These are phyloP conservation scores for Halichoeres trimaculatus DNA, from an alignment of 2,113 vertebrate genomes.

Conservation along the genomic window DNA sequence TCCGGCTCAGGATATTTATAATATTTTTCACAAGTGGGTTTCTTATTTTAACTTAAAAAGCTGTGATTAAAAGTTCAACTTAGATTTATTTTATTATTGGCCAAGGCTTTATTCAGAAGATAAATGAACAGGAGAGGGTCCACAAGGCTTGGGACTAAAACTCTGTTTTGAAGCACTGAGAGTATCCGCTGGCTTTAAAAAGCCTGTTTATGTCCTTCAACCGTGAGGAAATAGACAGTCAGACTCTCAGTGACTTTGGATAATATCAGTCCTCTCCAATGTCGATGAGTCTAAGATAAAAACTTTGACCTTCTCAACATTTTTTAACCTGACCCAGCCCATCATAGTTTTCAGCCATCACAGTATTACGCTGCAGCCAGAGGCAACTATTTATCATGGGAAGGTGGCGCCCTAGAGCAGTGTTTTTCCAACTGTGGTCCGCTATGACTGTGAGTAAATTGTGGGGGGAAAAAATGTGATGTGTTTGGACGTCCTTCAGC, in stretches of 20 bases:
- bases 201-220: not conserved
- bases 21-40: constrained; percentile 18
- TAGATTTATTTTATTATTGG: not conserved
- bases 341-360: too few relatives aligned
- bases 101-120: not conserved
- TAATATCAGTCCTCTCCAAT: not conserved
- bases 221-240: not conserved
- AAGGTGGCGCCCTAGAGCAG: too few relatives aligned
- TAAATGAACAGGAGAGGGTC: not conserved
- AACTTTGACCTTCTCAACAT: too few relatives aligned
- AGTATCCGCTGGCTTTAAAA: not conserved
- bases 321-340: too few relatives aligned
- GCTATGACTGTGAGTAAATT: too few relatives aligned
- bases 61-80: constrained; percentile 17
- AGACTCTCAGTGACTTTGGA: not conserved
- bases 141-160: not conserved
- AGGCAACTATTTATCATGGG: too few relatives aligned
- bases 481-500: too few relatives aligned
- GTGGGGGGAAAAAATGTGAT: too few relatives aligned
- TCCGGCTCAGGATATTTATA: constrained; percentile 31
- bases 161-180: not conserved
- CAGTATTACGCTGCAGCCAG: too few relatives aligned
- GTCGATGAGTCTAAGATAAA: too few relatives aligned
- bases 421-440: too few relatives aligned
- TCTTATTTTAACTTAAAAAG: constrained; percentile 30